phyloP scores from a whole-genome alignment of 2,113 vertebrate species.

The Takifugu bimaculatus region DNA sequence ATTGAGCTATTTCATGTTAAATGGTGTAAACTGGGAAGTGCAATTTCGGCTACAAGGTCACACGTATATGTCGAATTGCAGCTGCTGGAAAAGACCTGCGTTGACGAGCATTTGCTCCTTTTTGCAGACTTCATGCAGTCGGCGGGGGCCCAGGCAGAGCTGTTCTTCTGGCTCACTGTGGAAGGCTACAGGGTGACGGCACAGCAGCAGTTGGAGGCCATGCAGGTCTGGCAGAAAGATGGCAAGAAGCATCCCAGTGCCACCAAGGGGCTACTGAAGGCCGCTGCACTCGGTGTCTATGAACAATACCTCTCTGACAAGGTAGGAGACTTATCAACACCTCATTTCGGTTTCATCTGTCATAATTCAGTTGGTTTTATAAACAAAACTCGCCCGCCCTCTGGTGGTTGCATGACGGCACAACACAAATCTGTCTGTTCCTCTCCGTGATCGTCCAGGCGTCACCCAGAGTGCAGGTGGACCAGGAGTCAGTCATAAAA shows the following conservation, averaged over 20 bases:
- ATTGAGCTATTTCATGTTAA: background rate
- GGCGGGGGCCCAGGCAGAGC: slow-evolving; percentile 92
- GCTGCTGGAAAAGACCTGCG: no score
- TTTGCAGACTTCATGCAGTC: slow-evolving; percentile 95
- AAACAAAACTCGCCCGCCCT: background rate
- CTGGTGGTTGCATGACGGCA: background rate
- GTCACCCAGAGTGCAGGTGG: slow-evolving; percentile 91
- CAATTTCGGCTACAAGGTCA: no score
- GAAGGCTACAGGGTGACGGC: slow-evolving; percentile 98
- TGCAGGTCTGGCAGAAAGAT: slow-evolving; percentile 84
- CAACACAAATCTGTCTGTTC: background rate
- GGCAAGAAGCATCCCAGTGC: slow-evolving; percentile 88
- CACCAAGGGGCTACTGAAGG: slow-evolving; percentile 90
- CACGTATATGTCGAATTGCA: no score
- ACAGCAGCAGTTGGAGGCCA: slow-evolving; percentile 93
- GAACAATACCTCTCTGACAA: slow-evolving; percentile 97
- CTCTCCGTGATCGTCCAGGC: slow-evolving; percentile 73
- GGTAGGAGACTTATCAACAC: slow-evolving; percentile 39
- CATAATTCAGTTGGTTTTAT: background rate
- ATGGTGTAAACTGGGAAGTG: no score
- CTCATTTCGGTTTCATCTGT: background rate
- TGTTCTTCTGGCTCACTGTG: slow-evolving; percentile 99
- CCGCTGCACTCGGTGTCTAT: slow-evolving; percentile 92
- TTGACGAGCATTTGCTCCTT: background rate
- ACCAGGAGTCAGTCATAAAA: slow-evolving; percentile 82